These are phyloP conservation scores for Scomber scombrus DNA, from an alignment of 2,113 vertebrate genomes.

Conservation along the genomic window DNA sequence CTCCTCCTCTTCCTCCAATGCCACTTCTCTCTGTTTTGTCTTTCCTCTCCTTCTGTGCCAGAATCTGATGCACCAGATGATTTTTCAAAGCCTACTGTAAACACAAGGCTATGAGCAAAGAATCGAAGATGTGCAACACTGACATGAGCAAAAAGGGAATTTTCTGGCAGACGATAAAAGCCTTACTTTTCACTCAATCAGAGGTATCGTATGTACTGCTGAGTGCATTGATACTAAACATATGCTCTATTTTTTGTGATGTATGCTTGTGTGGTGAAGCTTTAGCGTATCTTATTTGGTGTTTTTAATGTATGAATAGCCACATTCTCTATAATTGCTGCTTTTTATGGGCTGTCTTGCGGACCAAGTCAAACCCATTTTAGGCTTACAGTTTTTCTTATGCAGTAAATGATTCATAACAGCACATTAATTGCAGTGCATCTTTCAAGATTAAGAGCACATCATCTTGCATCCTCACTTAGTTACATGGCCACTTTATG, in stretches of 20 bases:
- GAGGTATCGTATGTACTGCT: neutral
- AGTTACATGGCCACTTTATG: slow-evolving; percentile 62
- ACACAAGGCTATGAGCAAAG: slow-evolving; percentile 26
- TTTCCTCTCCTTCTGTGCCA: slow-evolving; percentile 13
- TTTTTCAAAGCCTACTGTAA: slow-evolving; percentile 47
- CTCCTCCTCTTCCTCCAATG: slow-evolving; percentile 10
- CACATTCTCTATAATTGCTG: slow-evolving; percentile 26
- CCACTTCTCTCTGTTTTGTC: slow-evolving; percentile 20
- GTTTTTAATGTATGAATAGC: slow-evolving; percentile 29
- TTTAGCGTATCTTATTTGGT: slow-evolving; percentile 1
- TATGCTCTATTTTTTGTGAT: slow-evolving; percentile 24
- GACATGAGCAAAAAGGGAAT: slow-evolving; percentile 16
- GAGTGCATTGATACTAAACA: slow-evolving; percentile 27
- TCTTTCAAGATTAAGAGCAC: slow-evolving; percentile 42
- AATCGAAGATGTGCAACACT: slow-evolving; percentile 37
- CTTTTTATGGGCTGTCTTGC: slow-evolving; percentile 24
- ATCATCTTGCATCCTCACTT: slow-evolving; percentile 54
- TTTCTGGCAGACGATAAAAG: slow-evolving; percentile 51
- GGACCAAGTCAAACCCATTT: slow-evolving; percentile 24
- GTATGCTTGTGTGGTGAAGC: slow-evolving; percentile 13
- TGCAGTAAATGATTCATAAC: slow-evolving; percentile 54
- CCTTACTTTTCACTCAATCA: slow-evolving; percentile 21
- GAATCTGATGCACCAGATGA: slow-evolving; percentile 26
- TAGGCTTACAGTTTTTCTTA: slow-evolving; percentile 27
- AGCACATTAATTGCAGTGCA: slow-evolving; percentile 56